Evolutionary conservation across 2,888 invertebrate species (phyloP).

Genomic region (Parascotia fuliginaria): DNA sequence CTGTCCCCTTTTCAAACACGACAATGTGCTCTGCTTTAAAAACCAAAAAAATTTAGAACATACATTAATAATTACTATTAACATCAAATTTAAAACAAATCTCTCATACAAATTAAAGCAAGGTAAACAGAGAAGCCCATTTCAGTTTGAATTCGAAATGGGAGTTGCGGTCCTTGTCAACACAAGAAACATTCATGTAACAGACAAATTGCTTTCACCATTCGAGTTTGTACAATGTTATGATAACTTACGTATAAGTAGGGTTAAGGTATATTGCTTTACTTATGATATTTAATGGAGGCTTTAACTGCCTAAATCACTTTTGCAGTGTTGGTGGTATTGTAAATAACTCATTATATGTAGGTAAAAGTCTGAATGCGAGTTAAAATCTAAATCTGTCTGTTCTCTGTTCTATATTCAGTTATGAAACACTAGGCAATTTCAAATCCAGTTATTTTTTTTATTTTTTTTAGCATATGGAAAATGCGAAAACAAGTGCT

Average conservation of each 20-base stretch:
- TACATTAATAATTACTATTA: background rate
- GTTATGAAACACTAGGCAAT: too few relatives aligned
- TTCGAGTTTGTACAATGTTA: constrained; percentile 48
- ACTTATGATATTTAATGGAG: constrained; percentile 33
- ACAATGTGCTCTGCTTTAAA: too few relatives aligned
- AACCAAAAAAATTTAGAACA: too few relatives aligned
- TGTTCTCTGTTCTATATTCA: too few relatives aligned
- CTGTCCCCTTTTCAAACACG: too few relatives aligned
- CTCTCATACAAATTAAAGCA: constrained; percentile 24
- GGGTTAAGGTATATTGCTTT: constrained; percentile 17
- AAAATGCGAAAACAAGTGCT: too few relatives aligned
- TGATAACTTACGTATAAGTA: constrained; percentile 39
- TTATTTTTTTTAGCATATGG: too few relatives aligned
- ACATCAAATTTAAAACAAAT: constrained; percentile 10
- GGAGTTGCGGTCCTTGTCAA: constrained; percentile 54
- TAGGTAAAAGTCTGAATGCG: too few relatives aligned
- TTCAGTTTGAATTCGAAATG: constrained; percentile 58
- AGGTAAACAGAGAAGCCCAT: constrained; percentile 33
- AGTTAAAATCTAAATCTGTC: too few relatives aligned
- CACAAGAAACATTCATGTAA: constrained; percentile 54
- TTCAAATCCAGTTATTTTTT: too few relatives aligned
- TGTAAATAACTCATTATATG: constrained; percentile 4
- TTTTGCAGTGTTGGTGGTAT: constrained; percentile 19
- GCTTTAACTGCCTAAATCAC: constrained; percentile 35
- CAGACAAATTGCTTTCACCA: constrained; percentile 60